Base-by-base conservation (phyloP, 2,797 vertebrate species). In the Champsocephalus esox region DNA sequence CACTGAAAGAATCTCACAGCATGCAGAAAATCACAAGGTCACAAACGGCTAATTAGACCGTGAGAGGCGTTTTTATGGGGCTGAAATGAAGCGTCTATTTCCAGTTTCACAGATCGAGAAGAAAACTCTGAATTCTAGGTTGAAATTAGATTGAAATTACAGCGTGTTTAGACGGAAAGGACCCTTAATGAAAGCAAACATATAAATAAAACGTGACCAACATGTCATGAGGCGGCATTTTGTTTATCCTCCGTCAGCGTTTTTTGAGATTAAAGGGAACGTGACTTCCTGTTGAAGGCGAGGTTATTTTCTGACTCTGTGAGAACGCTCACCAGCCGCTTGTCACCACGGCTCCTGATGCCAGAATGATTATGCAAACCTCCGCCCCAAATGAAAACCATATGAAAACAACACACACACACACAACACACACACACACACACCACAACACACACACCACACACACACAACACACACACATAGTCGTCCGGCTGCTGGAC, bases 361-460 rank as follows among this genome's bases (percentile, higher is more conserved):
- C 91, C 90, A 89, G 81, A 88, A 84, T 87, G 82, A 88, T 92
- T 89, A 88, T 83, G 84, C 86, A 79, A 89, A 91, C 87, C 87
- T 86, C 89, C 75, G 41, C 68, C 83, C 85, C 81, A 88, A 92
- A 93, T 92, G 82, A 86, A 85, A 92, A 90, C 90, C 92, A 91
- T 82, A 92, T 92, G 91, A 90, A 82, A 78, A 34, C 34, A 34
- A 34, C 34, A 34, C 34, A 34, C 34, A 34, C 34, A 34, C 34
- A 57, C 73, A 70, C 75, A 68, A 76, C 81, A 57, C 62, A 64
- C 71, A 75, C 66, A 71, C 55, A 58, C 24, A 24, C 24, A 24
- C 24, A 24, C 24, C 24, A 24, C 24, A 24, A 24, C 24, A 24
- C 24, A 24, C 24, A 24, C 24, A 24, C 24, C 62, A 64, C 71